Evolutionary conservation across 1,140 invertebrate species (phyloP), one percentile per base, ranked within the genome.

Genomic region (Probaryconus sp.): DNA sequence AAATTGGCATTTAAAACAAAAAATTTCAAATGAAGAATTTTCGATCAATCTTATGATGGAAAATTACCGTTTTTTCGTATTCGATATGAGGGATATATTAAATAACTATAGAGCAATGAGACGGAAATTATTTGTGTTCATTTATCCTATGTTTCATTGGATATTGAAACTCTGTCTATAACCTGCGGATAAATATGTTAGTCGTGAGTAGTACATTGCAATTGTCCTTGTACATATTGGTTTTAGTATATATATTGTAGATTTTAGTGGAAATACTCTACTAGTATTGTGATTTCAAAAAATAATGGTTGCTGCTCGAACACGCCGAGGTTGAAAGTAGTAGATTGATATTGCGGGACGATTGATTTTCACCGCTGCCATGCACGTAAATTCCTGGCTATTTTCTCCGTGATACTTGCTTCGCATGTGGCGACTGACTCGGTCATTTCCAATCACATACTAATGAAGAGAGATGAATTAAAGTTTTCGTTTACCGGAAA

Each of bases 291-390:
- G 51, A 65, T 72, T 70, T 65, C 75, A 77, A 83, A 83, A 84
- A 81, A 78, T 72, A 80, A 77, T 77, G 71, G 48, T 67, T 37
- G 50, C 55, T 67, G 53, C 55, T 76, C 35, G 63, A 65, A 55
- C 61, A n/a, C 63, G 13, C 28, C 16, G 20, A 21, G 53, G 70
- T 38, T 79, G 76, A 79, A 76, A 78, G 80, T 78, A 78, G 68
- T 74, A 78, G 78, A 83, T 83, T 81, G 82, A 82, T 84, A 83
- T 84, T 82, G 77, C 73, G 72, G 70, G 68, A 78, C 80, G 75
- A 83, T 81, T 81, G 82, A 83, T 83, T 83, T 79, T 43, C 55
- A 50, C 13, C 18, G 42, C 18, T 50, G 40, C 48, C 55, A 47
- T 55, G 43, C 20, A 61, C 30, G 37, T 63, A 68, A 67, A 53